phyloP scores from a whole-genome alignment of 2,888 invertebrate genomes.

The Antheraea yamamai region DNA sequence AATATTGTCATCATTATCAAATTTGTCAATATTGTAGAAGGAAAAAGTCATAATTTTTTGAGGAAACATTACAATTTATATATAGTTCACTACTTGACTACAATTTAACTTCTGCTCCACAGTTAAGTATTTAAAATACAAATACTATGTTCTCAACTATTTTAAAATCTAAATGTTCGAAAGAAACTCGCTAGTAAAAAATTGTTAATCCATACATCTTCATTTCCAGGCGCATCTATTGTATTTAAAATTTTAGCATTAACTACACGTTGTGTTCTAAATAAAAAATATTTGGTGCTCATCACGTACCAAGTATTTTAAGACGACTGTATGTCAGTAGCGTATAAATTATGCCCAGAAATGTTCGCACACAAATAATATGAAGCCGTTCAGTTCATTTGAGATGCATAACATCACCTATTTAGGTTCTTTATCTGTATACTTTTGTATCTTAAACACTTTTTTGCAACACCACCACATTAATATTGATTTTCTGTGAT shows the following conservation, averaged over 20 bases:
- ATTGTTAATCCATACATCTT: constrained; percentile 16
- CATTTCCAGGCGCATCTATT: constrained; percentile 13
- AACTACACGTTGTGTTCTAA: constrained; percentile 21
- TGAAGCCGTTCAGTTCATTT: not conserved
- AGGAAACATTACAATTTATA: no score
- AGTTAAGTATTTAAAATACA: not conserved
- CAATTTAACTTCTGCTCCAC: not conserved
- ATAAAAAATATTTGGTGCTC: constrained; percentile 22
- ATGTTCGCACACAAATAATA: constrained; percentile 16
- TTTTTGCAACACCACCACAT: constrained; percentile 7
- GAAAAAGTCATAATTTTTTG: no score
- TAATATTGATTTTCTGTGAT: constrained; percentile 5
- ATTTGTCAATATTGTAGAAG: no score
- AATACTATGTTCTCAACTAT: not conserved
- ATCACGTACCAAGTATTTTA: constrained; percentile 19
- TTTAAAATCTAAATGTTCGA: not conserved
- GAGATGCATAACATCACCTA: constrained; percentile 15
- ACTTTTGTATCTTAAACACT: constrained; percentile 13
- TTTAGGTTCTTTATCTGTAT: constrained; percentile 14
- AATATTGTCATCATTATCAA: no score
- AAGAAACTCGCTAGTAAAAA: constrained; percentile 3
- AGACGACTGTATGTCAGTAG: constrained; percentile 15
- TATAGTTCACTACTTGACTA: not conserved
- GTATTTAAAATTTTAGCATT: constrained; percentile 19
- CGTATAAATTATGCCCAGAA: constrained; percentile 21